Conservation (phyloP, 2,888 invertebrate genomes). For the Mimas tiliae region DNA sequence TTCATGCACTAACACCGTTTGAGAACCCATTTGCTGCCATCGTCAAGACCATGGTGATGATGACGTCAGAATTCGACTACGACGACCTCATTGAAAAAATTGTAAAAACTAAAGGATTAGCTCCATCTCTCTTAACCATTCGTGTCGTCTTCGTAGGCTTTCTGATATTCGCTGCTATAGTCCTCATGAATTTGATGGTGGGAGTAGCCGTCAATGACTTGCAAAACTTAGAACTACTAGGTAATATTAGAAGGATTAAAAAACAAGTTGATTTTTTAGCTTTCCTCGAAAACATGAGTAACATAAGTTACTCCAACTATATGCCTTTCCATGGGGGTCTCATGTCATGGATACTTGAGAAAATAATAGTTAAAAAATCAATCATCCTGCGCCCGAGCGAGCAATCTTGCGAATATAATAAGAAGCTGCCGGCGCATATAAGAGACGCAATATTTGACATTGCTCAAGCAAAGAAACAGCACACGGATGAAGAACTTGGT, state of each 20-base stretch:
- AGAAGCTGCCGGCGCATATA: conserved; percentile 58
- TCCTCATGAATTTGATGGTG: conserved; percentile 85
- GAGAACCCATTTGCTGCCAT: conserved; percentile 80
- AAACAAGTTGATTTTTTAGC: conserved; percentile 82
- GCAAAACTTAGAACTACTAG: conserved; percentile 80
- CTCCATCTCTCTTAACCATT: conserved; percentile 64
- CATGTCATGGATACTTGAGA: conserved; percentile 34
- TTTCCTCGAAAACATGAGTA: conserved; percentile 42
- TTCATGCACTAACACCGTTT: conserved; percentile 77
- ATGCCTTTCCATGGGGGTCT: conserved; percentile 36
- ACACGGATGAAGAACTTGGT: conserved; percentile 56
- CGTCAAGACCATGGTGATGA: conserved; percentile 85
- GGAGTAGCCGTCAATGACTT: conserved; percentile 86
- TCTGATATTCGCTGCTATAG: conserved; percentile 80
- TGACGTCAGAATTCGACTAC: conserved; percentile 86
- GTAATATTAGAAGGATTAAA: conserved; percentile 79
- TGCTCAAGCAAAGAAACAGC: conserved; percentile 62
- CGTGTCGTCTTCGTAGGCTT: conserved; percentile 79
- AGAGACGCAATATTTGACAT: conserved; percentile 68
- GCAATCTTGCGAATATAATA: conserved; percentile 38
- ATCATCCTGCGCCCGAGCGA: conserved; percentile 26
- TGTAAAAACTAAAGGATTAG: conserved; percentile 50
- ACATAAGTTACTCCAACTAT: conserved; percentile 23
- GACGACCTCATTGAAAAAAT: conserved; percentile 65
- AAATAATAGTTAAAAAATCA: conserved; percentile 33